Evolutionary conservation across 2,797 vertebrate species (phyloP), one percentile per base, ranked within the genome.

Genomic region (Halcyon chelicuti): DNA sequence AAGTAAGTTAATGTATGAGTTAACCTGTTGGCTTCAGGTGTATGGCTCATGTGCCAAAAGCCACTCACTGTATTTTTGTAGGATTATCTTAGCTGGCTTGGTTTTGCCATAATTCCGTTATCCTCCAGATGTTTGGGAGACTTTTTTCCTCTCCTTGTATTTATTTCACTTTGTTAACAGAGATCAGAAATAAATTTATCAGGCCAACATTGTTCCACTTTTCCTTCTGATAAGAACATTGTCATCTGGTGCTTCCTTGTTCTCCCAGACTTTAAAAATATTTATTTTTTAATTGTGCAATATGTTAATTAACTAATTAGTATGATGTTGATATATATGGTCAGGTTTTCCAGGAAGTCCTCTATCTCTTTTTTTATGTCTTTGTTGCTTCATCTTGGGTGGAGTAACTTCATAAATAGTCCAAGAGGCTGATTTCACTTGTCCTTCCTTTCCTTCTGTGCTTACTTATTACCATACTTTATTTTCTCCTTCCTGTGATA

Each of bases 271-370:
- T 94, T 93, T 78, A 4, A 73, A 72, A 88, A 72, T 95, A 94
- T 86, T 94, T 95, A 79, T 83, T 92, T 85, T 83, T 83, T 0
- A 76, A 90, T 93, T 88, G 88, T 96, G 86, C 89, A 95, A 94
- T 93, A 92, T 39, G 37, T 57, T 95, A 81, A 94, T 93, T 89
- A 93, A 75, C 40, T 94, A 89, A 94, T 94, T 94, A 91, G 80
- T 70, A 85, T 39, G 12, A 44, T 52, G 57, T 70, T 94, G 79
- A 93, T 77, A 21, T 49, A 82, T 61, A 88, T 63, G 73, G 76
- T 90, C 73, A 93, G 35, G 76, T 95, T 93, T 95, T 96, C 86
- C 93, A 96, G 92, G 94, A 96, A 93, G 90, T 73, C 77, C 51
- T 88, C 12, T 71, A 8, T 85, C 62, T 92, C 65, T 87, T 72